Evolutionary conservation across 1,140 invertebrate genomes (phyloP), one percentile per base, ranked within the genome.

Genomic region (Drosophila lini): DNA sequence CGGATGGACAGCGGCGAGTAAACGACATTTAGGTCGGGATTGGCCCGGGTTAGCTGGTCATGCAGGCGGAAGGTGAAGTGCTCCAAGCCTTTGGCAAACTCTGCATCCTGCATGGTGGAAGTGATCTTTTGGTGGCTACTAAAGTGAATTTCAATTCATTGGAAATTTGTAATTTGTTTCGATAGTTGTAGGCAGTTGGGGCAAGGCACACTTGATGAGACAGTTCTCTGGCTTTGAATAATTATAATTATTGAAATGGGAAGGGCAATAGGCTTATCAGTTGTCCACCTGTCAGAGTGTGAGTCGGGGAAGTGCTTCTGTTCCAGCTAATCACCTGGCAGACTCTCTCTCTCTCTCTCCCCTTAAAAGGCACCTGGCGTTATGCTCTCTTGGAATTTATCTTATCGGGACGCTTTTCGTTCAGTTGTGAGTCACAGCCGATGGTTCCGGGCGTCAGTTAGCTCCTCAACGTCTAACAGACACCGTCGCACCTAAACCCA

Each of bases 1-100:
- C 93, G 92, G 22, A 92, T 81, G 45, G 92, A 93, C 5, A 93
- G 74, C 1, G 93, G 93, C 0, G 93, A 94, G 58, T 91, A 93
- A 25, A 93, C 86, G 5, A 94, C 70, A 76, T 93, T 93, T 10
- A 36, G 56, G 38, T 78, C 53, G 11, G 74, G 38, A 63, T 60
- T 64, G 5, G 41, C 45, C 0, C 40, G 36, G 6, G 63, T 40
- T 1, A 89, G 10, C 3, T 73, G 50, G 0, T 71, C 31, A 16
- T 75, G 80, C 5, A 89, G 44, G 11, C 42, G 28, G n/a, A 55
- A 42, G 10, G 70, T 19, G 34, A 86, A 88, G 0, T 15, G 13
- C 13, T 81, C 82, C 74, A 90, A 41, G 1, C 74, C 63, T 1
- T 34, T 48, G 19, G 53, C 34, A 13, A 86, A 89, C 8, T 53